Evolutionary conservation across 2,888 invertebrate genomes (phyloP), one percentile per base, ranked within the genome.

Genomic region (Urechis unicinctus): DNA sequence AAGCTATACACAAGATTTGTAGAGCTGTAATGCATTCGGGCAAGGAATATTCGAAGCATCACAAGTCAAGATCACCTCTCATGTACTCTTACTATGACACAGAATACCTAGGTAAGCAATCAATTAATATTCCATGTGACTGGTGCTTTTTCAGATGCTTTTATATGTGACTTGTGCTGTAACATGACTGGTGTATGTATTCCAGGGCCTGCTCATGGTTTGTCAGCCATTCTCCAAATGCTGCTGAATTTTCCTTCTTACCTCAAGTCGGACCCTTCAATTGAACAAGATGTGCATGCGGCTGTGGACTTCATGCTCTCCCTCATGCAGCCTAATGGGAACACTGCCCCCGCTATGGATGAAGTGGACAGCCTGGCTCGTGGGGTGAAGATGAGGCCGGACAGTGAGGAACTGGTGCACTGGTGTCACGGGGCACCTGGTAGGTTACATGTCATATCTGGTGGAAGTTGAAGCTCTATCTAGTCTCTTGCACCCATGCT

Each of bases 381-480:
- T n/a, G 83, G 2, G 59, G 68, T 57, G 9, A 49, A 55, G 29
- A 47, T 56, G 45, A 51, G 68, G n/a, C 64, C 73, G 2, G 76
- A 75, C 22, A 75, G 78, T 13, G 85, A 88, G 57, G 86, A 88
- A 59, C 78, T 91, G 13, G 84, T 91, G 0, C 91, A 92, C 71
- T 91, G 91, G 92, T 92, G 92, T 74, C 91, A 92, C 73, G 92
- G 92, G 0, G 89, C 89, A 9, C 86, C 89, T 6, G 91, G 82
- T 78, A 67, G 56, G 54, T 59, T 17, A 30, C 29, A 48, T 6
- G 30, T 30, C 9, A 36, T 13, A 36, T 36, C 13, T 13, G 9
- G n/a, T 36, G n/a, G 41, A 13, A 13, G 9, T 13, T 36, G n/a
- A n/a, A n/a, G n/a, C n/a, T n/a, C n/a, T n/a, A n/a, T n/a, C n/a